Conservation (phyloP, 1,140 invertebrate genomes). For the Popillia japonica region DNA sequence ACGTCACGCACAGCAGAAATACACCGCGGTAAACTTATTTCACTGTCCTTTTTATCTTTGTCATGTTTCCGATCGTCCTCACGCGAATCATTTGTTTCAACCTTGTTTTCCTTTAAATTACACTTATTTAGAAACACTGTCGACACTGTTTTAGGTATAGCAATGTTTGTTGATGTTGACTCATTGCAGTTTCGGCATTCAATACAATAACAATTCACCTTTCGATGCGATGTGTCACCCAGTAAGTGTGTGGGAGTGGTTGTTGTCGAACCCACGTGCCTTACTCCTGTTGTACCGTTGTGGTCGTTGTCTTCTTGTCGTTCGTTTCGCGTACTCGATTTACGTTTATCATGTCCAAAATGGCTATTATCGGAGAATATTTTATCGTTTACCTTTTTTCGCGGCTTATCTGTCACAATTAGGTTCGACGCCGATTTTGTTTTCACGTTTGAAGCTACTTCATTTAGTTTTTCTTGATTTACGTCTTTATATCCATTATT, state of each 20-base stretch:
- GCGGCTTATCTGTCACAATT: constrained; percentile 7
- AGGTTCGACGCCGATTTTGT: not conserved
- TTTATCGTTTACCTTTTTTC: not conserved
- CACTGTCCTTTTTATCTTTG: constrained; percentile 22
- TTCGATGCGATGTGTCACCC: constrained; percentile 19
- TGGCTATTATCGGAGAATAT: not conserved
- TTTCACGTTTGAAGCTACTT: not conserved
- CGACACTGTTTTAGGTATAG: not conserved
- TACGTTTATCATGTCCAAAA: not conserved
- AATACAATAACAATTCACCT: constrained; percentile 16
- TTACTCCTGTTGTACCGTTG: not conserved
- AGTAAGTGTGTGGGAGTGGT: constrained; percentile 21
- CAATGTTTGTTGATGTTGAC: not conserved
- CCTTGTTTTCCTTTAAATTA: constrained; percentile 23
- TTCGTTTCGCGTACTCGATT: not conserved
- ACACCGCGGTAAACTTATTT: not conserved
- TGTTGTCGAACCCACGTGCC: constrained; percentile 15
- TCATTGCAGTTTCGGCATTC: constrained; percentile 25
- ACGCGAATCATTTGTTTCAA: constrained; percentile 16
- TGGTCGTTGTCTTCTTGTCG: constrained; percentile 14
- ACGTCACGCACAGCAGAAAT: constrained; percentile 1
- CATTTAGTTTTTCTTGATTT: not conserved
- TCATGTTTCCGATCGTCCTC: constrained; percentile 27
- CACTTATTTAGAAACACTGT: constrained; percentile 5
- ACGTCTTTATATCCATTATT: constrained; percentile 5